Conservation (phyloP, 1,140 invertebrate species). For the Asbolus verrucosus region DNA sequence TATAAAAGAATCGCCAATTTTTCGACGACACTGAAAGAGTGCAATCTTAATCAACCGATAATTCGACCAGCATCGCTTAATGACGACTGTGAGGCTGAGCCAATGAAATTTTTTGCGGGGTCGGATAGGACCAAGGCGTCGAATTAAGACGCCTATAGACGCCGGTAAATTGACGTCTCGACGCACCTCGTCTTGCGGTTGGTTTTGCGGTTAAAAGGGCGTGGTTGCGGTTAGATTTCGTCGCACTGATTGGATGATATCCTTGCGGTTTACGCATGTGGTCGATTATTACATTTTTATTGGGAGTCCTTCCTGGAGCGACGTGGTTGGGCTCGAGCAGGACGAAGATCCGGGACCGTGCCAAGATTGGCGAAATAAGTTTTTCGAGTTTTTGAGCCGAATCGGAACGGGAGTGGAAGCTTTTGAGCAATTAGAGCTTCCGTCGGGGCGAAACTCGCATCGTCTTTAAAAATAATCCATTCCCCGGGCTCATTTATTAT, state of each 20-base stretch:
- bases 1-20: constrained; percentile 22
- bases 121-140: neutral
- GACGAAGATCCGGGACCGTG: constrained; percentile 19
- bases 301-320: constrained; percentile 55
- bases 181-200: constrained; percentile 67
- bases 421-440: constrained; percentile 33
- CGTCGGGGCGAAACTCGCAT: constrained; percentile 4
- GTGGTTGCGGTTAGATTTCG: constrained; percentile 64
- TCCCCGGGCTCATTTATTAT: constrained; percentile 58
- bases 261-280: constrained; percentile 67
- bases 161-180: constrained; percentile 60
- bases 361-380: constrained; percentile 19
- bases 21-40: too few relatives aligned
- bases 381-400: too few relatives aligned
- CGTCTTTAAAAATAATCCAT: constrained; percentile 38
- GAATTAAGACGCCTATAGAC: constrained; percentile 61
- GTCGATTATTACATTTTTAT: constrained; percentile 66
- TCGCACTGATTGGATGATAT: constrained; percentile 62
- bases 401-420: too few relatives aligned
- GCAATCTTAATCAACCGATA: too few relatives aligned
- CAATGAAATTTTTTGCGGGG: constrained; percentile 11
- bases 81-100: too few relatives aligned
- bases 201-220: constrained; percentile 67
- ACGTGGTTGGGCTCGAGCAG: constrained; percentile 42
- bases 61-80: neutral